Evolutionary conservation across 2,888 invertebrate species (phyloP).

Genomic region (Cosmia pyralina): DNA sequence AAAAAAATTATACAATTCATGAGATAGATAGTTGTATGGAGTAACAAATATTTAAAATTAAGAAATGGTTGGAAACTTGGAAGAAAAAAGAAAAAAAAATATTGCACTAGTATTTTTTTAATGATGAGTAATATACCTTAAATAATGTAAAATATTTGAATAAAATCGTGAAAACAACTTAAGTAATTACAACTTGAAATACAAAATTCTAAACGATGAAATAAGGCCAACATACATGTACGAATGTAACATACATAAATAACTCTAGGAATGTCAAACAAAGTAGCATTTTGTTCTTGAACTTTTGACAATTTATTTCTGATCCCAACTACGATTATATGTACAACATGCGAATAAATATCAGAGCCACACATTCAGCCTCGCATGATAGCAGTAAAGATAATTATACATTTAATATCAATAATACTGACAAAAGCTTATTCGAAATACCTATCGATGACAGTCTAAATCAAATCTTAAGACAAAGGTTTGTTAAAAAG

Average conservation of each 20-base stretch:
- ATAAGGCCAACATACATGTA: constrained; percentile 45
- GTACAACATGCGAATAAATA: constrained; percentile 59
- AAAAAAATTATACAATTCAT: constrained; percentile 48
- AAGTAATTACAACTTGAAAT: constrained; percentile 9
- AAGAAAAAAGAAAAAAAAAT: neutral
- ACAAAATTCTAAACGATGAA: constrained; percentile 26
- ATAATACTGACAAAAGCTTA: constrained; percentile 47
- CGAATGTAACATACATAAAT: constrained; percentile 46
- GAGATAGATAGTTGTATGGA: constrained; percentile 27
- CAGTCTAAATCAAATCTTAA: constrained; percentile 11
- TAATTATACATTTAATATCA: constrained; percentile 48
- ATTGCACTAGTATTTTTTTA: neutral
- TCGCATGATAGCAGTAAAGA: constrained; percentile 48
- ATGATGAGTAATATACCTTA: neutral
- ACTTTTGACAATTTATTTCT: constrained; percentile 66
- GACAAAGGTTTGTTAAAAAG: constrained; percentile 3
- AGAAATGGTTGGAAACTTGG: neutral
- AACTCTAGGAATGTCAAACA: constrained; percentile 60
- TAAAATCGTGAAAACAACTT: constrained; percentile 13
- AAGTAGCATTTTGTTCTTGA: constrained; percentile 60
- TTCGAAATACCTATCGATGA: constrained; percentile 19
- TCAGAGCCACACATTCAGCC: constrained; percentile 49
- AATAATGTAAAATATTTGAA: neutral
- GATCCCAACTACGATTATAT: constrained; percentile 53
- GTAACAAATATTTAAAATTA: constrained; percentile 11